Percentiles rank a stretch among this genome's conserved stretches.
These are phyloP conservation scores for Xenotilapia flavipinnis DNA, from an alignment of 2,113 vertebrate species.

Conservation along the genomic window DNA sequence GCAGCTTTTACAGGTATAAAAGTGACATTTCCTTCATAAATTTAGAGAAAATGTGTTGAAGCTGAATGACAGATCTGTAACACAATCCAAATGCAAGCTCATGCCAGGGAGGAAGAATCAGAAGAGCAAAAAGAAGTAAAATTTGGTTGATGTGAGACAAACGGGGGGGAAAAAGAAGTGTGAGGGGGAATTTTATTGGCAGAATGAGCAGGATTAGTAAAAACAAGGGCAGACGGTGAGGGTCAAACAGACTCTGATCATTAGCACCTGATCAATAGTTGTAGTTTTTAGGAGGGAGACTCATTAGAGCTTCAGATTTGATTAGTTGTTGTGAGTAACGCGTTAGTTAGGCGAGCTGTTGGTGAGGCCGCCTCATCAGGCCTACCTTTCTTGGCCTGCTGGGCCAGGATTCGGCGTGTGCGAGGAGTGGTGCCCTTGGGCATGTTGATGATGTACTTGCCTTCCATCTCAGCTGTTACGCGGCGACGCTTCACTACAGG, in stretches of 20 bases:
- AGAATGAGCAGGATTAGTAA: background rate
- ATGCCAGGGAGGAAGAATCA: background rate
- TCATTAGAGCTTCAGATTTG: background rate
- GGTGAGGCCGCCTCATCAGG: constrained; percentile 37
- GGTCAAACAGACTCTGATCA: background rate
- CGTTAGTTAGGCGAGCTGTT: background rate
- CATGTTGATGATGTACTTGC: constrained; percentile 95
- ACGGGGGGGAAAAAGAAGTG: background rate
- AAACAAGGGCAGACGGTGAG: background rate
- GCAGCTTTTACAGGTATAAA: background rate
- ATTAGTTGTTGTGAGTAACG: background rate
- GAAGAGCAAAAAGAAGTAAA: background rate
- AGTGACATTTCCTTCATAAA: background rate
- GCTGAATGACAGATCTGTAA: background rate
- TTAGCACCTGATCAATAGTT: background rate
- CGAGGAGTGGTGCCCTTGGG: constrained; percentile 89
- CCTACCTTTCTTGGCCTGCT: constrained; percentile 88
- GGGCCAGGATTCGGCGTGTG: constrained; percentile 87
- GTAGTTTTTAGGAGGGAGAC: background rate
- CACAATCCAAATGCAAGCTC: background rate
- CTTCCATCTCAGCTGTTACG: constrained; percentile 93
- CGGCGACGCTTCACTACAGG: constrained; percentile 77
- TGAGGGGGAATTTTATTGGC: background rate
- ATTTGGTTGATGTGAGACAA: background rate
- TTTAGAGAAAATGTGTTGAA: background rate